Evolutionary conservation across 2,888 invertebrate species (phyloP), one percentile per base, ranked within the genome.

Genomic region (Idaea dimidiata): DNA sequence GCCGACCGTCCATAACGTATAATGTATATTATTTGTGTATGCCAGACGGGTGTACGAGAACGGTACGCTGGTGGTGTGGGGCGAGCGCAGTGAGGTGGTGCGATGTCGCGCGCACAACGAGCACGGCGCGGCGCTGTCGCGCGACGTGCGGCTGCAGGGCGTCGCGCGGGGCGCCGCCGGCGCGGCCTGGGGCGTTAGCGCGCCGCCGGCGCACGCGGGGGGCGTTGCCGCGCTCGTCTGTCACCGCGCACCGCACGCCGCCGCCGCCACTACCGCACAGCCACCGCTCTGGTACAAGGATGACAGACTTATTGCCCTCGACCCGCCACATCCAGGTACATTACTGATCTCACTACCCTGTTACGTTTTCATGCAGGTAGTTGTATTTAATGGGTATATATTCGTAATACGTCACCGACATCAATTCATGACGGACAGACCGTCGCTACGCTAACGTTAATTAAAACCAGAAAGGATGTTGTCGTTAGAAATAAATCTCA

Each of bases 101-200:
- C 94, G 96, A 71, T 97, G 97, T 84, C 94, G 95, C 73, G 97
- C 97, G 56, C 91, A 93, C 78, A 97, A 96, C 90, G 91, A 94
- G 68, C 95, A 95, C 72, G 97, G 97, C 65, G 94, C 94, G 58
- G 94, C 96, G 67, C 91, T 96, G 72, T 97, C 97, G 74, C 91
- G 96, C 55, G 95, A 96, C 80, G 95, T 97, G 75, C 94, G 94
- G 66, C 94, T n/a, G n/a, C n/a, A n/a, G n/a, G n/a, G n/a, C n/a
- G n/a, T 97, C 66, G 93, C 95, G 72, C 96, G 96, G 81, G 96
- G 97, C 97, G 16, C 14, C n/a, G 58, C 0, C n/a, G 17, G 43
- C 59, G 24, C 54, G 59, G 57, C 57, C 62, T 57, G 60, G 43
- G 59, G 24, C 55, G 18, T 59, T 55, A 24, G 55, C 54, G 62